Evolutionary conservation across 2,113 vertebrate genomes (phyloP).

Genomic region (Geococcyx californianus): DNA sequence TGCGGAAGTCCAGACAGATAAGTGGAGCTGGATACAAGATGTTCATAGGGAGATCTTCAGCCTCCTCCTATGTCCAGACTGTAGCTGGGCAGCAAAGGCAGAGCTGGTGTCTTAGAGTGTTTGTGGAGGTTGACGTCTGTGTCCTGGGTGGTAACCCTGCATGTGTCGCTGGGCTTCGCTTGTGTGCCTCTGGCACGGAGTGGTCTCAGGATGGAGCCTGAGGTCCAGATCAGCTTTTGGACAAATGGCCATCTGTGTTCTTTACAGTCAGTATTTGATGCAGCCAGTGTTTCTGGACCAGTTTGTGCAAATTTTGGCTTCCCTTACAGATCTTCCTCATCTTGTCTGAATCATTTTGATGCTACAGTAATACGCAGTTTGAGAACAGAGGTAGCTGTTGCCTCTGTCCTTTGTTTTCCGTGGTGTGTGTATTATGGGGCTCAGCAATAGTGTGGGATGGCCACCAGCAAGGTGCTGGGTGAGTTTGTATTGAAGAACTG

Average conservation of each 20-base stretch:
- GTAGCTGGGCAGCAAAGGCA: accelerated
- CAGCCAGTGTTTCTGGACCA: background rate
- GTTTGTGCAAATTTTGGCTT: background rate
- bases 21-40: background rate
- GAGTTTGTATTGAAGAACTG: background rate
- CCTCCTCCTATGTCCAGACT: background rate
- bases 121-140: accelerated
- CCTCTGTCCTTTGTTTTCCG: background rate
- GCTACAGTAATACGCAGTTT: background rate
- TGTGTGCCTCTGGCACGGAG: background rate
- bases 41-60: background rate
- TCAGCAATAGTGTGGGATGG: background rate
- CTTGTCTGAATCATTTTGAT: accelerated
- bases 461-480: background rate
- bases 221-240: background rate
- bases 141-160: accelerated
- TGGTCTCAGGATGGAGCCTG: background rate
- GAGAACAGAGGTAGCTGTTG: background rate
- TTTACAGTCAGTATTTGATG: background rate
- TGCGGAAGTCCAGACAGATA: background rate
- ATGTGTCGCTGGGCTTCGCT: background rate
- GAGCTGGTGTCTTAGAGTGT: background rate
- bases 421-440: accelerated
- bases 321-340: background rate
- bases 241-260: background rate